phyloP scores from a whole-genome alignment of 1,140 invertebrate species.

The Eurosta solidaginis region DNA sequence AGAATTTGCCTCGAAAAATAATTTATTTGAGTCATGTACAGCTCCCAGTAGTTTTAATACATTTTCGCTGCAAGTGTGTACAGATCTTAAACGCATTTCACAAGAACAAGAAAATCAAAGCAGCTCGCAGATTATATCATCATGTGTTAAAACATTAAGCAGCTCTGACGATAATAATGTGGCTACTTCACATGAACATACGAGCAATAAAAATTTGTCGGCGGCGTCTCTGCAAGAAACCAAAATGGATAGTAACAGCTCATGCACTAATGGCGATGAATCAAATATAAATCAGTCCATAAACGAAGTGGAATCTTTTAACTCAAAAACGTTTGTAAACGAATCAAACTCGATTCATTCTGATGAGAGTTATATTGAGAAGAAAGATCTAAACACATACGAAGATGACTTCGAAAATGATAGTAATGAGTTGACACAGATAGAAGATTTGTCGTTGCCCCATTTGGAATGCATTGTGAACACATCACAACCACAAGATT shows the following conservation, averaged over 20 bases:
- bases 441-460: conserved; percentile 36
- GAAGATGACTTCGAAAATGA: conserved; percentile 35
- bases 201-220: not conserved
- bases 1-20: no score
- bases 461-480: conserved; percentile 35
- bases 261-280: not conserved
- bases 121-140: not conserved
- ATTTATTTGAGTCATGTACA: no score
- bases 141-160: not conserved
- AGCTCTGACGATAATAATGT: not conserved
- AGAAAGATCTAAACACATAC: not conserved
- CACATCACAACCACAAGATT: not conserved
- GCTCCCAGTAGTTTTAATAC: no score
- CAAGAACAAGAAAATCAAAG: not conserved
- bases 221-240: not conserved
- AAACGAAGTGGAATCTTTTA: not conserved
- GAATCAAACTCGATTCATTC: not conserved
- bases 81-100: not conserved
- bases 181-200: not conserved
- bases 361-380: not conserved
- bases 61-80: no score
- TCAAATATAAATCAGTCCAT: not conserved
- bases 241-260: not conserved
- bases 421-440: conserved; percentile 2
- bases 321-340: conserved; percentile 6